Evolutionary conservation across 2,113 vertebrate species (phyloP).

Genomic region (Chiloscyllium plagiosum): DNA sequence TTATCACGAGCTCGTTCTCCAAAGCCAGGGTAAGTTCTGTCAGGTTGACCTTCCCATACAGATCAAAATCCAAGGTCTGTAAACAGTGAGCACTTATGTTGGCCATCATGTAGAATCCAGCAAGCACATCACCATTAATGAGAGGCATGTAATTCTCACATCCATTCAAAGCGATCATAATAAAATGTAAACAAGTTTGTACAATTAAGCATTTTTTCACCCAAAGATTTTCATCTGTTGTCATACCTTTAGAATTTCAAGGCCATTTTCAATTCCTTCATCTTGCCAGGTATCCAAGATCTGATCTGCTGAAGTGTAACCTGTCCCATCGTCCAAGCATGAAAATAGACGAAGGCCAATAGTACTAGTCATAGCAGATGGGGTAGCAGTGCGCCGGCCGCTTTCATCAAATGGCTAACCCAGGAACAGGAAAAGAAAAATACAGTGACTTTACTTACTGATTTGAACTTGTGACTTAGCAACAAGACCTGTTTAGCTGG

Average conservation of each 20-base stretch:
- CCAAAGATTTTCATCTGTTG: not conserved
- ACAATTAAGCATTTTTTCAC: not conserved
- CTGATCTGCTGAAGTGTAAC: constrained; percentile 68
- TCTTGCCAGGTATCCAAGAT: constrained; percentile 83
- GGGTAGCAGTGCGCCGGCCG: constrained; percentile 66
- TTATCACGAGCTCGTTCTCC: constrained; percentile 81
- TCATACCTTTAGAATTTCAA: constrained; percentile 82
- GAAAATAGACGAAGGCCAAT: constrained; percentile 79
- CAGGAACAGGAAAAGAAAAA: constrained; percentile 15
- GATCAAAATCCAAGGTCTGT: constrained; percentile 81
- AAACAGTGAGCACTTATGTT: rapidly evolving
- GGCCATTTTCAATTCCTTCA: constrained; percentile 82
- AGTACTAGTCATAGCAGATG: constrained; percentile 65
- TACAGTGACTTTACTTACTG: not conserved
- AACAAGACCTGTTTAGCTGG: not conserved
- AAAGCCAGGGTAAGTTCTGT: constrained; percentile 75
- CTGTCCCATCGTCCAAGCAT: constrained; percentile 79
- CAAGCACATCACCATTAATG: not conserved
- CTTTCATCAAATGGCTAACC: constrained; percentile 82
- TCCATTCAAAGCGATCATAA: not conserved
- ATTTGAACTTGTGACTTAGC: not conserved
- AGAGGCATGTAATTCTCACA: not conserved
- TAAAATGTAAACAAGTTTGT: not conserved
- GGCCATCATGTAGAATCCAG: not conserved
- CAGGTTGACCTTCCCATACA: constrained; percentile 80